Evolutionary conservation across 2,888 invertebrate genomes (phyloP), one percentile per base, ranked within the genome.

Genomic region (Onthophagus sagittarius): DNA sequence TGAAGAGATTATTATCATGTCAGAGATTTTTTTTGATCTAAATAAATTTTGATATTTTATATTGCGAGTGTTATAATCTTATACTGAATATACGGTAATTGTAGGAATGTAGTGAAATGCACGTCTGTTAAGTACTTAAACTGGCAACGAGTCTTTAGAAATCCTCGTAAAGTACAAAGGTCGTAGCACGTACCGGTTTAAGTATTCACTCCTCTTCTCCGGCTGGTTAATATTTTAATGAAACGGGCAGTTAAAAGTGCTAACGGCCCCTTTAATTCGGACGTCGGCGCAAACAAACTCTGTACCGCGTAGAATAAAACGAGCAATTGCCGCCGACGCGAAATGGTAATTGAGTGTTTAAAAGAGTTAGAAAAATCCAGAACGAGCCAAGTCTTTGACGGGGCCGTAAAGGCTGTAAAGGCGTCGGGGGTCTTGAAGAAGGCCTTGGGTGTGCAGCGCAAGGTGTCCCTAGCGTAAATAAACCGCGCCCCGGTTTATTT

Each of bases 261-360:
- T 67, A 67, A 67, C 67, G 32, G 32, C 67, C 67, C 9, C 32
- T 15, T 67, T n/a, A 67, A 67, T 15, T 31, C 67, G 32, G 31
- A 67, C 23, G 9, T 53, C 39, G 39, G 39, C 39, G 11, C 39
- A 53, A 53, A 53, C 39, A 11, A 9, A 53, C 39, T 15, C 23
- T 13, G 67, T 32, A 4, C 13, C 67, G 13, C 67, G 31, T 13
- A 23, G n/a, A 23, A 32, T 67, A 67, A 67, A 67, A 23, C 67
- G 9, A n/a, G 67, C 67, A 67, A 67, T 31, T 31, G 32, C 31
- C 67, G 15, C 31, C 64, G 23, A 64, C 23, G 23, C 64, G 64
- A 64, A 67, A 67, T 67, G 23, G 32, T 23, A 67, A 67, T 67
- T 67, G 67, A 67, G 67, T 67, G 67, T 67, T 67, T 67, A 67